Base-by-base conservation (phyloP, 2,113 vertebrate genomes). In the Chloebia gouldiae region DNA sequence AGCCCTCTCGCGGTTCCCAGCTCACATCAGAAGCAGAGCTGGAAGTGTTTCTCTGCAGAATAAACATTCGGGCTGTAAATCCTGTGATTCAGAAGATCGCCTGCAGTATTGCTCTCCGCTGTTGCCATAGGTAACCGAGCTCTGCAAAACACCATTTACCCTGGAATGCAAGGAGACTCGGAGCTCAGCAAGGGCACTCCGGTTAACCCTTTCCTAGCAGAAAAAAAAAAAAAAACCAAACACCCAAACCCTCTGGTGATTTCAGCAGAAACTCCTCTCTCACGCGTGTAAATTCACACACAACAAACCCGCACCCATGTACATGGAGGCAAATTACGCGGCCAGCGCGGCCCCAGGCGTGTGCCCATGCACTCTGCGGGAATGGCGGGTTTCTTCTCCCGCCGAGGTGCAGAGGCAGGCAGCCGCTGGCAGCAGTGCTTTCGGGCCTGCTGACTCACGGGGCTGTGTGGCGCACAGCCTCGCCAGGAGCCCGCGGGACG, bases 81-180 rank as follows among this genome's bases (percentile, higher is more conserved):
- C 96, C 96, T 97, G 95, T 95, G 96, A 97, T 98, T 98, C 94
- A 97, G 97, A 97, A 97, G 96, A 97, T 96, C 86, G 87, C 95
- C 97, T 95, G 97, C 97, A 95, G 95, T 98, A 97, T 97, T 98
- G 96, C 94, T 86, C 95, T 95, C 95, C 61, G 90, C 96, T 86
- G 98, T 99, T 98, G 97, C 98, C 98, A 98, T 97, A 98, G 98
- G 98, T 98, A 98, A 98, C 98, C 69, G 70, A 92, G 96, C 96
- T 97, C 70, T 94, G 97, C 98, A 98, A 98, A 98, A 97, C 97
- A 97, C 97, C 96, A 98, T 98, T 98, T 98, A 98, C 97, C 97
- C 97, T 98, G 98, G 98, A 98, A 98, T 98, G 98, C 97, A 95
- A 97, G 96, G 97, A 98, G 97, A 97, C 95, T 59, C 64, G 57